Base-by-base conservation (phyloP, 2,888 invertebrate species). In the Polietes domitor region DNA sequence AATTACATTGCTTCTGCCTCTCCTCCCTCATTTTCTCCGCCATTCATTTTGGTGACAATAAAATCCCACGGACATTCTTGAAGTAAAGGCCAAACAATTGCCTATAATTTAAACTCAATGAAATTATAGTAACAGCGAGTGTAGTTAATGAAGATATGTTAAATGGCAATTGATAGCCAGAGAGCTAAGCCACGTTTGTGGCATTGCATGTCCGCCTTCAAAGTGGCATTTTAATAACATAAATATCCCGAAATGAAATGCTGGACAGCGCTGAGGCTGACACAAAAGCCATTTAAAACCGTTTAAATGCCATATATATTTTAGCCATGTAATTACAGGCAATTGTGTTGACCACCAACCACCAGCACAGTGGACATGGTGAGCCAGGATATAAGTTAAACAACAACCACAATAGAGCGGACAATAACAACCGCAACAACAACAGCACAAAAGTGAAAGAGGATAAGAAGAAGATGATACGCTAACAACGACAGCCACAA, bases 341-440 rank as follows among this genome's bases (percentile, higher is more conserved):
- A 84, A 84, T 77, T 80, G 80, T 74, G 43, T 83, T 80, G 78
- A 76, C 71, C 80, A 63, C 75, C n/a, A 83, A 9, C 73, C 77
- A 28, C 5, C 15, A 2, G 21, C 53, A 7, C 9, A 24, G 12
- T 5, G 53, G 53, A 1, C n/a, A 17, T 0, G 4, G 21, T 12
- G 21, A 68, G n/a, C 15, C 43, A 37, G 41, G 37, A 41, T 65
- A 37, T 65, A 65, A 65, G 43, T 2, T 43, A n/a, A n/a, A 61
- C 61, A 32, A 3, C 19, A 19, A 41, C 19, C 32, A 21, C 19
- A 19, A 24, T 61, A 41, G 3, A 32, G 4, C 17, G 9, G 65
- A 37, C 19, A 37, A 65, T 4, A 65, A 68, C 6, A 24, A 61
- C 55, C 55, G n/a, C n/a, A 32, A 1, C 32, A 32, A 17, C 63